Conservation (phyloP, 2,888 invertebrate genomes). For the Plagodis pulveraria region DNA sequence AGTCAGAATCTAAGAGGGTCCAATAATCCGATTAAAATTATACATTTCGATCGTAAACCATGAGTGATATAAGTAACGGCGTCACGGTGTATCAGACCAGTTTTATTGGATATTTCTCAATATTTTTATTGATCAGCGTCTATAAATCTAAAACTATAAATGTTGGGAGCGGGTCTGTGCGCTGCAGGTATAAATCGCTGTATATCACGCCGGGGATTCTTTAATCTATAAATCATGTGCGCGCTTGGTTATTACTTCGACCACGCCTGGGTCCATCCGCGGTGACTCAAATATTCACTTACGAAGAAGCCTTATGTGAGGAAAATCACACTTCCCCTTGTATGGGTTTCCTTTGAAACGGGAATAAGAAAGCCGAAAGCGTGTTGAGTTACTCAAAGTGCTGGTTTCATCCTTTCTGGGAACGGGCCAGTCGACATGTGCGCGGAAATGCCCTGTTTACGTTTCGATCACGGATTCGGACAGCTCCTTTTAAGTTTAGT, state of each 20-base stretch:
- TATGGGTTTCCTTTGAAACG: slow-evolving; percentile 21
- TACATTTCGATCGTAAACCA: slow-evolving; percentile 60
- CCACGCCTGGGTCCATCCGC: slow-evolving; percentile 44
- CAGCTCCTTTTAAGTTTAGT: slow-evolving; percentile 70
- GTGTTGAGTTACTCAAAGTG: slow-evolving; percentile 52
- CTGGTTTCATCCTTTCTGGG: slow-evolving; percentile 53
- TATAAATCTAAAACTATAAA: slow-evolving; percentile 67
- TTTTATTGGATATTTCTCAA: slow-evolving; percentile 63
- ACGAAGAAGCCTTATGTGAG: slow-evolving; percentile 17
- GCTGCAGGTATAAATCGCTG: slow-evolving; percentile 48
- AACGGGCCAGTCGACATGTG: slow-evolving; percentile 57
- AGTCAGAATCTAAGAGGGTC: slow-evolving; percentile 54
- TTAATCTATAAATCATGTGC: slow-evolving; percentile 66
- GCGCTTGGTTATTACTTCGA: slow-evolving; percentile 62
- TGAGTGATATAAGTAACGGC: slow-evolving; percentile 47
- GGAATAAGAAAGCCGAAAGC: slow-evolving; percentile 42
- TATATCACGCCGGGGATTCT: slow-evolving; percentile 61
- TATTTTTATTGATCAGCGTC: slow-evolving; percentile 69
- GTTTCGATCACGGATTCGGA: slow-evolving; percentile 68
- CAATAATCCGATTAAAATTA: slow-evolving; percentile 64
- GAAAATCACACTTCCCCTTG: slow-evolving; percentile 22
- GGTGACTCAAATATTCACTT: slow-evolving; percentile 23
- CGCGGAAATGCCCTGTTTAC: slow-evolving; percentile 74
- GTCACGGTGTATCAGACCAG: slow-evolving; percentile 49
- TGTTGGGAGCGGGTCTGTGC: slow-evolving; percentile 49